Evolutionary conservation across 2,113 vertebrate genomes (phyloP).

Genomic region (Phrynosoma platyrhinos): DNA sequence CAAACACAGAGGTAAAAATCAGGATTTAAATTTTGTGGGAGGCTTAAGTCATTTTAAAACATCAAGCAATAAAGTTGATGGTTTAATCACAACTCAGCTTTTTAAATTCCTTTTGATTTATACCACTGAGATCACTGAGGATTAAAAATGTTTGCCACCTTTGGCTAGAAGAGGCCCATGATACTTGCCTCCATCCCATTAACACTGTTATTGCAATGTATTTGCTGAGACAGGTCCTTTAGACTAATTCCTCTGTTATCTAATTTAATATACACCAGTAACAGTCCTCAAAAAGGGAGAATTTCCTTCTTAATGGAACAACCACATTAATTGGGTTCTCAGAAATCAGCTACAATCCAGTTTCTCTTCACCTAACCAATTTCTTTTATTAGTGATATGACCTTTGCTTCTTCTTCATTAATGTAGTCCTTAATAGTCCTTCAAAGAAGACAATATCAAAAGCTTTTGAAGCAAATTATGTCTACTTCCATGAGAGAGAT

Average conservation of each 20-base stretch:
- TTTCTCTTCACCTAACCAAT: conserved; percentile 23
- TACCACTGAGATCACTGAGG: background rate
- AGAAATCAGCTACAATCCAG: conserved; percentile 8
- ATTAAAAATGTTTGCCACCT: background rate
- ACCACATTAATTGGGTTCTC: conserved; percentile 15
- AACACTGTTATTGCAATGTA: background rate
- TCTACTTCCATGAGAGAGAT: conserved; percentile 45
- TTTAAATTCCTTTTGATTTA: background rate
- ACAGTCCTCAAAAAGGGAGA: background rate
- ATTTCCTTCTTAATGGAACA: background rate
- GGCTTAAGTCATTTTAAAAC: no score
- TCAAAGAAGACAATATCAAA: conserved; percentile 25
- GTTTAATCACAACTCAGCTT: background rate
- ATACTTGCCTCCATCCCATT: background rate
- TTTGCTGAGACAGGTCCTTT: background rate
- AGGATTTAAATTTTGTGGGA: no score
- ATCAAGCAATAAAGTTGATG: background rate
- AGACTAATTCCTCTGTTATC: background rate
- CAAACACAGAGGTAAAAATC: no score
- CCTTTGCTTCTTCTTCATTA: background rate
- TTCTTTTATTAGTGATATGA: conserved; percentile 1
- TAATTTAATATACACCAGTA: background rate
- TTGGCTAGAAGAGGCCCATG: background rate
- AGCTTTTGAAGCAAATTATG: conserved; percentile 46
- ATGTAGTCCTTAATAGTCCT: conserved; percentile 21